These are phyloP conservation scores for Acrobasis consociella DNA, from an alignment of 2,888 invertebrate genomes.

Conservation along the genomic window DNA sequence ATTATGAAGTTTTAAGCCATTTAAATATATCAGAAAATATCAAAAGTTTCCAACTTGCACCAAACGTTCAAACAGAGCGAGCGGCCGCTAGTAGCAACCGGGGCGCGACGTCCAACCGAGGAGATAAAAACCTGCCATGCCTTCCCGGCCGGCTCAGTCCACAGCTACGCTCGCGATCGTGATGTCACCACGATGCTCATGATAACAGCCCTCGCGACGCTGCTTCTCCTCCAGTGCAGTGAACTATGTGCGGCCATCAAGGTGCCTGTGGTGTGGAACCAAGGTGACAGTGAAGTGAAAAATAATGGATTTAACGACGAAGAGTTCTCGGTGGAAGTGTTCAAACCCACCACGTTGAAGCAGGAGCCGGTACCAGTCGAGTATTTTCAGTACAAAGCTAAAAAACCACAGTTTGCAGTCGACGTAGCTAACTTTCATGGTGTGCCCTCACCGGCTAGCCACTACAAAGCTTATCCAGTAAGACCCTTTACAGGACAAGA, in stretches of 20 bases:
- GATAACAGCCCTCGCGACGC: conserved; percentile 48
- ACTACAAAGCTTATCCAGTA: conserved; percentile 62
- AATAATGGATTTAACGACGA: conserved; percentile 34
- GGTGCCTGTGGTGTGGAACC: conserved; percentile 65
- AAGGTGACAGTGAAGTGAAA: conserved; percentile 64
- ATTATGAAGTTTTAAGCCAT: neutral
- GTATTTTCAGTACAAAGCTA: conserved; percentile 69
- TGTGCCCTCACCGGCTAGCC: conserved; percentile 60
- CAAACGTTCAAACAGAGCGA: conserved; percentile 59
- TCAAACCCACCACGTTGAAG: conserved; percentile 34
- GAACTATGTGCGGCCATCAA: conserved; percentile 62
- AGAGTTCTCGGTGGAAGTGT: conserved; percentile 44
- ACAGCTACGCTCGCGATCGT: conserved; percentile 63
- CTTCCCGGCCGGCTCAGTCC: conserved; percentile 71
- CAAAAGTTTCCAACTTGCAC: conserved; percentile 36
- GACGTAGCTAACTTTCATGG: conserved; percentile 69
- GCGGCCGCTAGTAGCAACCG: conserved; percentile 64
- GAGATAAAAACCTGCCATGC: conserved; percentile 73
- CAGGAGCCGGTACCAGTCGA: conserved; percentile 53
- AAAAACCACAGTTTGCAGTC: conserved; percentile 69
- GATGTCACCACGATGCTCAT: conserved; percentile 72
- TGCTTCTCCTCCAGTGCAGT: conserved; percentile 62
- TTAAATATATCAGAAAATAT: neutral
- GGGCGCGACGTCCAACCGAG: conserved; percentile 74
- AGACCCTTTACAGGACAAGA: conserved; percentile 54